These are phyloP conservation scores for Babyrousa celebensis DNA, from an alignment of 2,797 vertebrate species.

Conservation along the genomic window DNA sequence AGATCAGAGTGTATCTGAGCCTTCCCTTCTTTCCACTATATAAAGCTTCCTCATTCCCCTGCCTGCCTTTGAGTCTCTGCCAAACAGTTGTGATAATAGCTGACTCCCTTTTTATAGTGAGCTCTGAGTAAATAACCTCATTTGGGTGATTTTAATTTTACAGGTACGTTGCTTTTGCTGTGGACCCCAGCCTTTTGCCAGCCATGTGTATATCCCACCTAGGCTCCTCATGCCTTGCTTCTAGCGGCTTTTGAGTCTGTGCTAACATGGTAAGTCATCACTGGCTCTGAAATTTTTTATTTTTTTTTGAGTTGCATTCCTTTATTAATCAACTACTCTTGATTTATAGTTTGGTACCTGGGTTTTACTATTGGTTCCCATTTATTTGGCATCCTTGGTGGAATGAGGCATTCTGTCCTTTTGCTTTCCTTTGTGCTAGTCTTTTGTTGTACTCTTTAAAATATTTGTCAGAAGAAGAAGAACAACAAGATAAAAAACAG, in stretches of 20 bases:
- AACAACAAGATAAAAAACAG: background rate
- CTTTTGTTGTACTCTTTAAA: background rate
- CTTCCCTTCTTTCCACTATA: background rate
- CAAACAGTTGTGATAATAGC: background rate
- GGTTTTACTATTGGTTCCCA: background rate
- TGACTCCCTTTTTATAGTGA: background rate
- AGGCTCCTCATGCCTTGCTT: fast-evolving
- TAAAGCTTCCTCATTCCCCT: background rate
- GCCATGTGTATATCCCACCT: background rate
- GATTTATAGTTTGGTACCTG: background rate
- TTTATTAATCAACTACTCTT: background rate
- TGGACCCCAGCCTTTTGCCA: background rate
- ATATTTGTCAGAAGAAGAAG: background rate
- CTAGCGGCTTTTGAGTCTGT: background rate
- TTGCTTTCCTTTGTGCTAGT: background rate
- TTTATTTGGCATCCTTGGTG: background rate
- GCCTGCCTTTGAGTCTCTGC: background rate
- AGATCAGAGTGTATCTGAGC: background rate
- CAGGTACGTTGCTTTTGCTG: background rate
- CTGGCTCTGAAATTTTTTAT: background rate
- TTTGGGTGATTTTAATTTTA: background rate
- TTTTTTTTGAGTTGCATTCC: background rate
- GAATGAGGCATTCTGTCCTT: background rate
- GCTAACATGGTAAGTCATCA: background rate
- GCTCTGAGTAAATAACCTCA: background rate